These are phyloP conservation scores for Globodera ellingtonae DNA, from an alignment of 1,140 invertebrate species.

Conservation along the genomic window DNA sequence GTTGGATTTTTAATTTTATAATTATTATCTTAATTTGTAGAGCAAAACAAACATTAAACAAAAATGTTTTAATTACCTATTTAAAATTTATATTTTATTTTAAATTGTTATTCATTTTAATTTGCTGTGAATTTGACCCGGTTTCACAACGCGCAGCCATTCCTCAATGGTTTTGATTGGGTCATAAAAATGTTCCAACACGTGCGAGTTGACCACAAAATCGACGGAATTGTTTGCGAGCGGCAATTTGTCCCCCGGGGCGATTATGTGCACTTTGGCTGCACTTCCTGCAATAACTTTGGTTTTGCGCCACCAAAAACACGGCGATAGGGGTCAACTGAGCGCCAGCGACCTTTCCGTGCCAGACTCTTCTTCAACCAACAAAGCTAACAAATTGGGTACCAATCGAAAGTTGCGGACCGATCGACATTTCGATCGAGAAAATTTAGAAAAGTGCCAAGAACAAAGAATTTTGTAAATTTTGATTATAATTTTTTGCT, in stretches of 20 bases:
- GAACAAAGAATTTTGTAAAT: no score
- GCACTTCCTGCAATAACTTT: background rate
- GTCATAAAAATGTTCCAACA: conserved; percentile 34
- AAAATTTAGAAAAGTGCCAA: no score
- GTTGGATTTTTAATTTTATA: no score
- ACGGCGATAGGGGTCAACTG: background rate
- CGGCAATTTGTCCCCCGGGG: conserved; percentile 25
- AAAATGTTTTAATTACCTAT: no score
- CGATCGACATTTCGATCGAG: no score
- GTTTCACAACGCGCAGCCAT: conserved; percentile 24
- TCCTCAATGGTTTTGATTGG: conserved; percentile 32
- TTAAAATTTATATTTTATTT: background rate
- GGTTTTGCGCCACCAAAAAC: background rate
- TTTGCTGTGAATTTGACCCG: background rate
- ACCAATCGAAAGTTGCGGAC: no score
- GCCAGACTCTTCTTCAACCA: no score
- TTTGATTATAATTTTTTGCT: no score
- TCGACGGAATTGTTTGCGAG: conserved; percentile 21
- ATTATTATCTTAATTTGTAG: no score
- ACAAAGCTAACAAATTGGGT: no score
- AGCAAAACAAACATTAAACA: background rate
- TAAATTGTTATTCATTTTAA: background rate
- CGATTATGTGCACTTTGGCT: conserved; percentile 22
- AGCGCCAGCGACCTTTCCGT: no score
- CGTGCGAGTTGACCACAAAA: conserved; percentile 34